Base-by-base conservation (phyloP, 1,140 invertebrate species). In the Lepidurus couesii region DNA sequence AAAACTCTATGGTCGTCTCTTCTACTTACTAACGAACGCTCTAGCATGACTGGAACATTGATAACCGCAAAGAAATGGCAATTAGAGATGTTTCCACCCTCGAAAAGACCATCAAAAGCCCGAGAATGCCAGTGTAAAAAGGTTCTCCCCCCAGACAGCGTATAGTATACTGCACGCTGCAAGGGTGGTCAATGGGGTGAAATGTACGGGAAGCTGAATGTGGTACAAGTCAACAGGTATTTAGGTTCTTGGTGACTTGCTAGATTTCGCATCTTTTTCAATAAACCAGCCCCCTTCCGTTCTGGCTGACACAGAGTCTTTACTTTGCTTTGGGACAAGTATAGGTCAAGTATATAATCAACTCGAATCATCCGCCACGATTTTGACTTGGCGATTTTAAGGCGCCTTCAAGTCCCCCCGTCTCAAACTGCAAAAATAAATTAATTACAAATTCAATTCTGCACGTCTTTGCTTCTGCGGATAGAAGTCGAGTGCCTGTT, bases 11-110 rank as follows among this genome's bases (percentile, higher is more conserved):
- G 13, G 53, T 21, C 8, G 21, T n/a, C 8, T 65, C 13, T 21
- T 65, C 21, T 65, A 16, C 16, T 21, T 21, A 65, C 53, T 65
- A 65, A 65, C 53, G 53, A 65, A 65, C 5, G 53, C 13, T 21
- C 21, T 65, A 13, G 16, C 45, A 65, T 16, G 53, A 65, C 53
- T 65, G 53, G 16, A 65, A 65, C 53, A 65, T 16, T 9, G 53
- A 65, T 65, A 65, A 65, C 53, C 53, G 34, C 53, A 65, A 65
- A 65, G 53, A 65, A 47, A 47, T n/a, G 53, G 53, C 53, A 65
- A 16, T 65, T 65, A 65, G 53, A 11, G 53, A 21, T 21, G 53
- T 65, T 65, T 65, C 53, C 53, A 65, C 53, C 53, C 53, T 65
- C 3, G 16, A 13, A 9, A 65, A 65, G 16, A 16, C 53, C 53